Conservation (phyloP, 2,888 invertebrate species). For the Cryptocephalus moraei region DNA sequence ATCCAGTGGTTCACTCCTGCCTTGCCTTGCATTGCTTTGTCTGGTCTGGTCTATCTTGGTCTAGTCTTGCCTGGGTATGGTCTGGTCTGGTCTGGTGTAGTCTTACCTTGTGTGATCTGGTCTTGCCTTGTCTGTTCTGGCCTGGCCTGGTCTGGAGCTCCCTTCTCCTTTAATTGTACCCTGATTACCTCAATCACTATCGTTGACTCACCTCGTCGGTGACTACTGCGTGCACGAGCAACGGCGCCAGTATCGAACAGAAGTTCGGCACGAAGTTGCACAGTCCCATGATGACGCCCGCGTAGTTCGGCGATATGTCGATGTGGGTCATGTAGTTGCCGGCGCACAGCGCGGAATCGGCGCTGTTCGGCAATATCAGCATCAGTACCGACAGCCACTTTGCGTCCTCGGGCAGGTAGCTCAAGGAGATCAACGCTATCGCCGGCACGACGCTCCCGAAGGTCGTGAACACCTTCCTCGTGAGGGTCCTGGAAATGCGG, state of each 20-base stretch:
- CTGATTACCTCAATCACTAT: too few relatives aligned
- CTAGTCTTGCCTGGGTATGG: too few relatives aligned
- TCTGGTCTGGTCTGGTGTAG: too few relatives aligned
- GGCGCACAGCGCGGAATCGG: slow-evolving; percentile 27
- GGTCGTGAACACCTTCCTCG: slow-evolving; percentile 48
- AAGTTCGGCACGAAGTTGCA: slow-evolving; percentile 67
- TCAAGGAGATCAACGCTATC: slow-evolving; percentile 51
- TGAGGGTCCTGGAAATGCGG: slow-evolving; percentile 21
- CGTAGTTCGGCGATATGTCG: slow-evolving; percentile 73
- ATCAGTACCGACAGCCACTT: slow-evolving; percentile 51
- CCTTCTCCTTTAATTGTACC: too few relatives aligned
- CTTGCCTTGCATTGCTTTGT: too few relatives aligned
- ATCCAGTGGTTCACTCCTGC: too few relatives aligned
- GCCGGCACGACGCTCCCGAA: slow-evolving; percentile 49
- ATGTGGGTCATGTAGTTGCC: slow-evolving; percentile 72
- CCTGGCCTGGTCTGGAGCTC: too few relatives aligned
- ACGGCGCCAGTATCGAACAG: slow-evolving; percentile 67
- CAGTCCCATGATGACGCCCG: slow-evolving; percentile 74
- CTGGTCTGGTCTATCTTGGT: too few relatives aligned
- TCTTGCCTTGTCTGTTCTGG: too few relatives aligned
- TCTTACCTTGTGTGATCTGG: too few relatives aligned
- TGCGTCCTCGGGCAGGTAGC: slow-evolving; percentile 42
- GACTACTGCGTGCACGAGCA: slow-evolving; percentile 60
- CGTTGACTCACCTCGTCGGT: slow-evolving; percentile 46
- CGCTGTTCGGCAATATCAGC: slow-evolving; percentile 58